phyloP scores from a whole-genome alignment of 2,888 invertebrate species.

The Cylloceria caligata region DNA sequence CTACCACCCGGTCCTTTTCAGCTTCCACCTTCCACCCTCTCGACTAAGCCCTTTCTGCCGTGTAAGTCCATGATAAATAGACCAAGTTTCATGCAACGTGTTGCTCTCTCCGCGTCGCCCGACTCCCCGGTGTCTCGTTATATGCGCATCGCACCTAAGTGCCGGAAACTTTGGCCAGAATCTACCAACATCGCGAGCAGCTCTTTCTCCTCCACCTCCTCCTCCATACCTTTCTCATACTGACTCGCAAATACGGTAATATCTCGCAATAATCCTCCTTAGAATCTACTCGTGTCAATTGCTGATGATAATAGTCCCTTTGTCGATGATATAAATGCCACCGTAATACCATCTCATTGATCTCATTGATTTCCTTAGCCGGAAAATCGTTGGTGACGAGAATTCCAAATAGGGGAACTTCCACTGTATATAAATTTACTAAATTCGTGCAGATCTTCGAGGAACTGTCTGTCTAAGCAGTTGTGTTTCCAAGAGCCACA shows the following conservation, averaged over 20 bases:
- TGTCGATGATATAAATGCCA: not conserved
- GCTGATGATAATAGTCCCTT: not conserved
- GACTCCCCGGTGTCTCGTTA: conserved; percentile 54
- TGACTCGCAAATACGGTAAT: not conserved
- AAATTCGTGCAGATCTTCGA: not conserved
- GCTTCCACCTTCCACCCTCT: conserved; percentile 1
- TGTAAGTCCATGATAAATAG: conserved; percentile 69
- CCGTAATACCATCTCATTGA: not conserved
- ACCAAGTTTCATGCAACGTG: conserved; percentile 71
- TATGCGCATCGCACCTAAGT: conserved; percentile 58
- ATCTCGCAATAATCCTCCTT: not conserved
- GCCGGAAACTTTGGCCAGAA: conserved; percentile 67
- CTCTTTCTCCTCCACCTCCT: conserved; percentile 18
- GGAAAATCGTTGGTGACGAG: not conserved
- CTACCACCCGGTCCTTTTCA: conserved; percentile 29
- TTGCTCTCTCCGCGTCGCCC: conserved; percentile 63
- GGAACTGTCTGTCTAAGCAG: not conserved
- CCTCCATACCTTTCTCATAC: conserved; percentile 1
- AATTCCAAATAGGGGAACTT: not conserved
- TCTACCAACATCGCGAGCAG: conserved; percentile 54
- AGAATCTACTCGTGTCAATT: not conserved
- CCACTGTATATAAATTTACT: not conserved
- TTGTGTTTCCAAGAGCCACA: not conserved
- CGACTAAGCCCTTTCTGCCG: conserved; percentile 22
- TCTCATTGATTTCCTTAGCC: not conserved